Conservation (phyloP, 2,888 invertebrate genomes). For the Synanthedon myopaeformis region DNA sequence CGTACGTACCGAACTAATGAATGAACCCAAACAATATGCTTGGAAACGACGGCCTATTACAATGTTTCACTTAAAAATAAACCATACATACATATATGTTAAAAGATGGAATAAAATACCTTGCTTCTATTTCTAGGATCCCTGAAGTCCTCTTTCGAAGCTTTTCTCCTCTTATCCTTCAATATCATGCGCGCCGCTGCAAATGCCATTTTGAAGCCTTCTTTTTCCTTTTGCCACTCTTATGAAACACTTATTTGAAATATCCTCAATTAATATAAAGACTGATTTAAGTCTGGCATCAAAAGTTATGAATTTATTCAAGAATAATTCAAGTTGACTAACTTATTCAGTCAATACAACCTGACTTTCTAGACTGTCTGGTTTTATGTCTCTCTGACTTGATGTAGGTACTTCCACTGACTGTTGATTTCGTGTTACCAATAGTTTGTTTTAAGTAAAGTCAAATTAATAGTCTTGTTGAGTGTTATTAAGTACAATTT, state of each 20-base stretch:
- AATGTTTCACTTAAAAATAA: neutral
- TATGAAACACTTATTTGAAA: neutral
- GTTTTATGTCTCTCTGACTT: too few species aligned
- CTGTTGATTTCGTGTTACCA: too few species aligned
- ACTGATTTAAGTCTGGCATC: too few species aligned
- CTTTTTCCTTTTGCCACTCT: constrained; percentile 22
- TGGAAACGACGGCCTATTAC: neutral
- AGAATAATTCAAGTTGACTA: too few species aligned
- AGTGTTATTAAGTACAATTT: too few species aligned
- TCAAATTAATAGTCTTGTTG: too few species aligned
- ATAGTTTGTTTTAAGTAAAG: too few species aligned
- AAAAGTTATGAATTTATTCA: too few species aligned
- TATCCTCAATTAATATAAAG: too few species aligned
- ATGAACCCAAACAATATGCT: constrained; percentile 18
- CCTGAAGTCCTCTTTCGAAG: constrained; percentile 83
- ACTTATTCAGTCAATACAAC: too few species aligned
- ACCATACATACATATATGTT: constrained; percentile 1
- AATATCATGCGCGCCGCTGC: constrained; percentile 87
- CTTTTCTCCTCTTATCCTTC: constrained; percentile 84
- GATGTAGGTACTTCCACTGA: too few species aligned
- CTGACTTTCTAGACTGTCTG: too few species aligned
- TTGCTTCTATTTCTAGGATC: constrained; percentile 82
- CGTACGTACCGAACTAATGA: constrained; percentile 39
- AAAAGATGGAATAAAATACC: constrained; percentile 60
- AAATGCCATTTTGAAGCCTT: constrained; percentile 76